Evolutionary conservation across 2,888 invertebrate species (phyloP).

Genomic region (Hypolimnas misippus): DNA sequence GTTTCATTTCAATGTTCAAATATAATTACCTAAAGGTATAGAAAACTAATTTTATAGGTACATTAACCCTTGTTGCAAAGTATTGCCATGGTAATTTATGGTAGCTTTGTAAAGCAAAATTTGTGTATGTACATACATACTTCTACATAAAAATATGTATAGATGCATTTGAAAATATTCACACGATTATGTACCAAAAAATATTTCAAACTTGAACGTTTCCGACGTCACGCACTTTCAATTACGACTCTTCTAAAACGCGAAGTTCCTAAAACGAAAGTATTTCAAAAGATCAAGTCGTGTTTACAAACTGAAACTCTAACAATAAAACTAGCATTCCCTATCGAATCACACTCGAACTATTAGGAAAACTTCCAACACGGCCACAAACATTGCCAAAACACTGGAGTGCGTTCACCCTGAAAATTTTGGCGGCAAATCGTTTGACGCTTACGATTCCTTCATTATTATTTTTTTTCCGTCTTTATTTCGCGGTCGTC

Average conservation of each 20-base stretch:
- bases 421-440: conserved; percentile 79
- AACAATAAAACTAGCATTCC: conserved; percentile 59
- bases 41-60: too few relatives aligned
- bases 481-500: conserved; percentile 68
- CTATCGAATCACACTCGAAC: conserved; percentile 71
- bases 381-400: conserved; percentile 67
- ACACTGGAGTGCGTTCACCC: conserved; percentile 81
- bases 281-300: conserved; percentile 11
- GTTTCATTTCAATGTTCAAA: too few relatives aligned
- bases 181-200: too few relatives aligned
- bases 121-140: too few relatives aligned
- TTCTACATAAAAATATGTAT: too few relatives aligned
- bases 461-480: conserved; percentile 76
- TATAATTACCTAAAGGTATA: too few relatives aligned
- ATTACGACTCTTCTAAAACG: conserved; percentile 42
- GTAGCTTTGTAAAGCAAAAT: too few relatives aligned
- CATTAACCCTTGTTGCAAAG: too few relatives aligned
- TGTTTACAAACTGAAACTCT: conserved; percentile 50
- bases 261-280: conserved; percentile 54
- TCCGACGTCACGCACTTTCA: neutral
- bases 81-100: too few relatives aligned
- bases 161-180: too few relatives aligned
- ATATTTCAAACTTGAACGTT: neutral
- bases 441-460: conserved; percentile 68
- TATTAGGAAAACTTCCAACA: conserved; percentile 78